A percentile compares a stretch with the other conserved stretches of the same genome.
Evolutionary conservation across 1,140 invertebrate species (phyloP).

Genomic region (Drosophila ogumai): DNA sequence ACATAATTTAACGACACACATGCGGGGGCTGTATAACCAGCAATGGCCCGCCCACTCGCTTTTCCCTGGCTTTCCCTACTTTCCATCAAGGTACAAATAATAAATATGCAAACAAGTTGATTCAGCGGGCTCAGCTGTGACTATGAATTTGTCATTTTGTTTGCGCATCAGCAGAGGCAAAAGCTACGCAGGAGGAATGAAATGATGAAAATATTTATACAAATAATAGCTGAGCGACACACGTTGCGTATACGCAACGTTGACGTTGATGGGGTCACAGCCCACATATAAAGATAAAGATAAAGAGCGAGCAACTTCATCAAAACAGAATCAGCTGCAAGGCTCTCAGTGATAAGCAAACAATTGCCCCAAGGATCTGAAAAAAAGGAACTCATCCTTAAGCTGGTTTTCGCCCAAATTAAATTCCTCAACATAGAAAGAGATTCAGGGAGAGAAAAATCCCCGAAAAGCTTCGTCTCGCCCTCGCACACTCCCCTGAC

Average conservation of each 20-base stretch:
- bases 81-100: conserved; percentile 57
- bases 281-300: conserved; percentile 29
- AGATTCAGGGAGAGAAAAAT: background rate
- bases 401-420: conserved; percentile 44
- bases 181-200: background rate
- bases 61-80: conserved; percentile 3
- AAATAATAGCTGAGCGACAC: conserved; percentile 47
- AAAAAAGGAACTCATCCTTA: conserved; percentile 21
- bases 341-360: conserved; percentile 61
- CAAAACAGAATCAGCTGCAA: conserved; percentile 77
- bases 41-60: background rate
- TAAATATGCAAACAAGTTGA: conserved; percentile 78
- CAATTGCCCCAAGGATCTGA: conserved; percentile 40
- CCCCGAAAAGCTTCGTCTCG: background rate
- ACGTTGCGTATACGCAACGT: conserved; percentile 69
- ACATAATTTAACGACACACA: conserved; percentile 63
- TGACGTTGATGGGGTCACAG: conserved; percentile 37
- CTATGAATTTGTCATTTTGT: conserved; percentile 80
- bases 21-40: conserved; percentile 9
- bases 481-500: background rate
- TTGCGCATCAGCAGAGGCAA: conserved; percentile 19
- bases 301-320: conserved; percentile 64
- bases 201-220: conserved; percentile 55
- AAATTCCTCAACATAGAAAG: conserved; percentile 45
- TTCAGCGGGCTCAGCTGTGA: conserved; percentile 55